Evolutionary conservation across 2,797 vertebrate genomes (phyloP).

Genomic region (Pseudomugil tenellus): DNA sequence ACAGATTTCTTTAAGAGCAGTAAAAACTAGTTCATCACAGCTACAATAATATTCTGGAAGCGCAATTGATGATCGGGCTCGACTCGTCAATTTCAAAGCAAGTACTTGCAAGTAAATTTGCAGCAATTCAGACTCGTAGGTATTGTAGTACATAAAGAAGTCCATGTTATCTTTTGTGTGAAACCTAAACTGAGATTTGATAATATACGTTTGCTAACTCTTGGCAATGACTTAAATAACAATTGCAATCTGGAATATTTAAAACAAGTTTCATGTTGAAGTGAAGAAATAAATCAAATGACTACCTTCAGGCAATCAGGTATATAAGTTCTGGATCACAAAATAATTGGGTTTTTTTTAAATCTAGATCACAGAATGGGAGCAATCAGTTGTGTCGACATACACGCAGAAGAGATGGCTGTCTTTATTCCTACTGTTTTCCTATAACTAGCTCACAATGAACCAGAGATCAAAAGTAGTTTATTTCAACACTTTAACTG

Average conservation of each 20-base stretch:
- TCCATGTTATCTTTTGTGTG: background rate
- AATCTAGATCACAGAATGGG: background rate
- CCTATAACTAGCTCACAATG: background rate
- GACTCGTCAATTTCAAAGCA: background rate
- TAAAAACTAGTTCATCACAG: background rate
- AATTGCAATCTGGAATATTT: too few relatives aligned
- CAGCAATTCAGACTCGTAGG: background rate
- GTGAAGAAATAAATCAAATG: too few relatives aligned
- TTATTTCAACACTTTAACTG: conserved; percentile 41
- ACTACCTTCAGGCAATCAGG: too few relatives aligned
- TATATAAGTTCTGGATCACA: too few relatives aligned
- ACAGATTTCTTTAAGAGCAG: too few relatives aligned
- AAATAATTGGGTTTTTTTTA: too few relatives aligned
- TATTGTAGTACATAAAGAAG: background rate
- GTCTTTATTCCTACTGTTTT: background rate
- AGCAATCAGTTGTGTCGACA: too few relatives aligned
- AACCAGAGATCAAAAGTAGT: conserved; percentile 27
- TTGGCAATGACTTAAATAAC: too few relatives aligned
- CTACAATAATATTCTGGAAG: background rate
- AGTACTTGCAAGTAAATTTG: background rate
- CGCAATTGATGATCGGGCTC: background rate
- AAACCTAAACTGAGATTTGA: too few relatives aligned
- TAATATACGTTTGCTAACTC: too few relatives aligned
- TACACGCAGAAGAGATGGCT: background rate
- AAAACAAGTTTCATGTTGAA: too few relatives aligned